A percentile compares a stretch with the other conserved stretches of the same genome.
These are phyloP conservation scores for Lipophrys pholis DNA, from an alignment of 2,113 vertebrate species.

Conservation along the genomic window DNA sequence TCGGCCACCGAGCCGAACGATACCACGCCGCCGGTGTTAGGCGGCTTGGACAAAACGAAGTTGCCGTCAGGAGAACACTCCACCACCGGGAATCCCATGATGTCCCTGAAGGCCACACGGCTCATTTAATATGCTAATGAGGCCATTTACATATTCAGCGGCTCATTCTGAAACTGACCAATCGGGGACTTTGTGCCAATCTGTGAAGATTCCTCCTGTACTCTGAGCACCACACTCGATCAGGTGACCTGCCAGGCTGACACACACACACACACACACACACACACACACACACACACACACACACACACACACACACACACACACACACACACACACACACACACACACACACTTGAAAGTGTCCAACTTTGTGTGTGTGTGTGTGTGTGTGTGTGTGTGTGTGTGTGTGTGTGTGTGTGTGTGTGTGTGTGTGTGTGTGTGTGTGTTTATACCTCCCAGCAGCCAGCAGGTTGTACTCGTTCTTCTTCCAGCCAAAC, in stretches of 20 bases:
- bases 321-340: no score
- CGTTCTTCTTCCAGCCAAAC: conserved; percentile 88
- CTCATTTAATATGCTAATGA: no score
- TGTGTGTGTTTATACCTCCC: conserved; percentile 82
- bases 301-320: no score
- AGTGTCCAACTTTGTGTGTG: no score
- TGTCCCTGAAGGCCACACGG: conserved; percentile 81
- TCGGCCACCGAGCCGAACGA: conserved; percentile 88
- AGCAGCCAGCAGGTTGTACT: conserved; percentile 88
- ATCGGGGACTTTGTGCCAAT: conserved; percentile 88
- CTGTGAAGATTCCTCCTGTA: conserved; percentile 91
- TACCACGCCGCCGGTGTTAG: conserved; percentile 85
- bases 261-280: conserved; percentile 11
- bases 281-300: no score
- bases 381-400: neutral
- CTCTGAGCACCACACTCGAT: conserved; percentile 90
- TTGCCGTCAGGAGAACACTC: conserved; percentile 86
- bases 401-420: no score
- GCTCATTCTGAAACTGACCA: conserved; percentile 79
- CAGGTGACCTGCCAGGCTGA: conserved; percentile 89
- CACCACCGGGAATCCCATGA: conserved; percentile 88
- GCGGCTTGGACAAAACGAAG: conserved; percentile 86
- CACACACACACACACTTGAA: neutral
- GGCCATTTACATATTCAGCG: no score
- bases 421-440: no score